Base-by-base conservation (phyloP, 2,888 invertebrate genomes). In the Tetramorium bicarinatum region DNA sequence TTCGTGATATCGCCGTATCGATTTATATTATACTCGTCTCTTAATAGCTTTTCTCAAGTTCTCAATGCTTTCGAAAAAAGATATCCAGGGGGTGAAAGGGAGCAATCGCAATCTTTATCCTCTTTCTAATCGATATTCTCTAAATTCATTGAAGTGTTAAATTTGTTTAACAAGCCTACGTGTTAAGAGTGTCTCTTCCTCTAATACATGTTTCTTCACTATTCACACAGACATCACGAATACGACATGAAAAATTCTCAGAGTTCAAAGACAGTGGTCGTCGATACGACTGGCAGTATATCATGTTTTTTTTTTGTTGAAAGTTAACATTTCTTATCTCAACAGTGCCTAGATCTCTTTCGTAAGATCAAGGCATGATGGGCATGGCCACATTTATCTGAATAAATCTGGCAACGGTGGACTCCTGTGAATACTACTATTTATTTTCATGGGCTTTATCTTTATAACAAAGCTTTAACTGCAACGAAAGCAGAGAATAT, bases 401-500 rank as follows among this genome's bases (percentile, higher is more conserved):
- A 91, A 87, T 89, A 85, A 90, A 93, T 90, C 90, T 90, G 88
- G 85, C 90, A 91, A 92, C 90, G 89, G 89, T 89, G 85, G 83
- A 86, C 83, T 91, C 87, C 86, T 91, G 90, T 91, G 91, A 92
- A 92, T 89, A 91, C 91, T 92, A 91, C 89, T 89, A 90, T 92
- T 92, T 93, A 92, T 91, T 92, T 88, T 84, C 83, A 88, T 87
- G 85, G 79, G 81, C 67, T 90, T 90, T 87, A 84, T 89, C 71
- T 87, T 91, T 87, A 87, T 91, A 88, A 80, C 79, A 80, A 80
- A 91, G 91, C 89, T 91, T 88, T 88, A 92, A 92, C 89, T 92
- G 93, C 92, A 93, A 93, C 91, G 88, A 93, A 92, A 93, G 92
- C 92, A 91, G 91, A 91, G 90, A 94, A 92, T 93, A 90, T 93